Conservation (phyloP, 2,888 invertebrate genomes). For the Eristalinus sepulchralis region DNA sequence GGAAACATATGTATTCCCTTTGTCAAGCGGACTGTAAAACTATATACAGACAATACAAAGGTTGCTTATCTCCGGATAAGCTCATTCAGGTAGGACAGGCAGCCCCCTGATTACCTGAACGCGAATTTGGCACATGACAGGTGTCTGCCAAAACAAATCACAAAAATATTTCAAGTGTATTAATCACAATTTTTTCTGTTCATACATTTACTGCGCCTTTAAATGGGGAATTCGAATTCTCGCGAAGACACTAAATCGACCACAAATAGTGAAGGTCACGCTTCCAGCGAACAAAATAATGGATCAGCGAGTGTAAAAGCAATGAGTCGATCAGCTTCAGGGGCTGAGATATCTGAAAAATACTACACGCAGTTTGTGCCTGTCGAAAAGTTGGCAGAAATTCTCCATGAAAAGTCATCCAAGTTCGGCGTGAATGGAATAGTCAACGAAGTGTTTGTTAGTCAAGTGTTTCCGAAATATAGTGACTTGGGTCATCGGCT, state of each 20-base stretch:
- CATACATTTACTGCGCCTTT: constrained; percentile 53
- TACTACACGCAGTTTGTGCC: constrained; percentile 86
- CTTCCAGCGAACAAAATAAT: constrained; percentile 4
- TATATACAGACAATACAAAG: neutral
- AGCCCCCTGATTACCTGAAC: constrained; percentile 45
- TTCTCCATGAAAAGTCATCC: constrained; percentile 86
- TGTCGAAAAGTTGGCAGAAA: constrained; percentile 89
- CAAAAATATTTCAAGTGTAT: constrained; percentile 58
- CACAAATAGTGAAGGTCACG: constrained; percentile 34
- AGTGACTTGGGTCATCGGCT: constrained; percentile 87
- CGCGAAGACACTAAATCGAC: constrained; percentile 51
- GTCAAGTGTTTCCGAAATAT: constrained; percentile 90
- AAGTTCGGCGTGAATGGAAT: constrained; percentile 88
- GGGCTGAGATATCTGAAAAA: constrained; percentile 85
- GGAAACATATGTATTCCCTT: neutral
- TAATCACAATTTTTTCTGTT: constrained; percentile 37
- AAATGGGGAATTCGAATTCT: constrained; percentile 66
- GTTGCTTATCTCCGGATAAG: neutral
- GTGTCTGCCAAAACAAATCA: constrained; percentile 61
- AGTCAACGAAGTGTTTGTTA: constrained; percentile 83
- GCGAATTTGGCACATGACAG: constrained; percentile 48
- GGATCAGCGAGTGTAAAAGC: constrained; percentile 30
- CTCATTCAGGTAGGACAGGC: neutral
- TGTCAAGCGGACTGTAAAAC: neutral
- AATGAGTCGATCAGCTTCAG: constrained; percentile 85